Percentiles rank a stretch among this genome's conserved stretches.
phyloP scores from a whole-genome alignment of 2,888 invertebrate species.

The Euplexia lucipara region DNA sequence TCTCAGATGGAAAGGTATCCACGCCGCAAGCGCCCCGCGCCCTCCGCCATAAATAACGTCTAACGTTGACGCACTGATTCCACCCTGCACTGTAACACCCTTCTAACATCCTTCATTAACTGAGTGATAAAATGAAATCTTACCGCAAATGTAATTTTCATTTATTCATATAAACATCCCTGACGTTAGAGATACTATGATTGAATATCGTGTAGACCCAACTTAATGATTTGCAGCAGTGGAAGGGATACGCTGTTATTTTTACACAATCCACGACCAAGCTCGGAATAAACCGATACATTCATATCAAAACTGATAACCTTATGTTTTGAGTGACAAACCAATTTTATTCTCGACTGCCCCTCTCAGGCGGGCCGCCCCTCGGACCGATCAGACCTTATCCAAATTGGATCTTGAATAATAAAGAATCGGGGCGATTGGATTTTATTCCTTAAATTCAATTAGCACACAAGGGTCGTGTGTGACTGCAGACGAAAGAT shows the following conservation, averaged over 20 bases:
- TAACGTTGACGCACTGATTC: conserved; percentile 46
- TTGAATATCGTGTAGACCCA: conserved; percentile 3
- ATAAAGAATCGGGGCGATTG: conserved; percentile 92
- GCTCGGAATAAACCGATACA: conserved; percentile 58
- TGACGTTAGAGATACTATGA: conserved; percentile 4
- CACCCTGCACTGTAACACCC: conserved; percentile 22
- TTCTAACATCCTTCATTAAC: conserved; percentile 33
- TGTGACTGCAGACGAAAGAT: conserved; percentile 90
- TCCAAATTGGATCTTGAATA: conserved; percentile 92
- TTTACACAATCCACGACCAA: conserved; percentile 23
- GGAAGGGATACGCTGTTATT: conserved; percentile 25
- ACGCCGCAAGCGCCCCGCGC: conserved; percentile 35
- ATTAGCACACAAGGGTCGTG: conserved; percentile 90
- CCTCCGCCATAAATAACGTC: conserved; percentile 38
- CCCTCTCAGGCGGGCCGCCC: conserved; percentile 79
- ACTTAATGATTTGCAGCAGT: conserved; percentile 10
- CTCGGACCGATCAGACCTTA: conserved; percentile 90
- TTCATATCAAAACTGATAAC: conserved; percentile 76
- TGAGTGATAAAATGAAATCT: conserved; percentile 20
- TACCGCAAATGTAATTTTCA: conserved; percentile 14
- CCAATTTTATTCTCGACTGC: conserved; percentile 90
- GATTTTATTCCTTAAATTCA: conserved; percentile 92
- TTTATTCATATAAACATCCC: conserved; percentile 11
- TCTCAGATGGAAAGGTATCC: conserved; percentile 64
- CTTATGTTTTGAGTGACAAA: conserved; percentile 91